phyloP scores from a whole-genome alignment of 2,113 vertebrate species.

The Cynocephalus volans region DNA sequence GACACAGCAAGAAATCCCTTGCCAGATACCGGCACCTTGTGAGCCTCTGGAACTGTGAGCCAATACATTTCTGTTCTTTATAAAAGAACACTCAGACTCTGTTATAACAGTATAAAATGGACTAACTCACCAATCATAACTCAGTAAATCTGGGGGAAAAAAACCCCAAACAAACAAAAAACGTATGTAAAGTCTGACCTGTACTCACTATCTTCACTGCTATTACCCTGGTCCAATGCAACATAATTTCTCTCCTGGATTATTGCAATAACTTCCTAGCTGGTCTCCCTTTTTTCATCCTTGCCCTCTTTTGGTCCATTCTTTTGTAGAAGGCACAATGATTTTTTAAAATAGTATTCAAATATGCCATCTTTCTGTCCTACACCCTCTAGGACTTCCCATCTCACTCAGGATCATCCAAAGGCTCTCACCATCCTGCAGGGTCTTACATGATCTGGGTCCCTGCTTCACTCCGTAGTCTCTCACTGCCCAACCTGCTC shows the following conservation, averaged over 20 bases:
- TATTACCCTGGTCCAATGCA: neutral
- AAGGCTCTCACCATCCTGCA: accelerated
- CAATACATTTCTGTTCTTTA: neutral
- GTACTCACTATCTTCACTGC: neutral
- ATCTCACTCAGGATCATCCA: neutral
- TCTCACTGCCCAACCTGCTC: neutral
- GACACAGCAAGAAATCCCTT: neutral
- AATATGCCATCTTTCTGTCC: neutral
- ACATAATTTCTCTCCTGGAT: neutral
- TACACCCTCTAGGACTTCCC: neutral
- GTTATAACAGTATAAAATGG: neutral
- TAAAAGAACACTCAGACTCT: neutral
- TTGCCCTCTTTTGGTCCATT: neutral
- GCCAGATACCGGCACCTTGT: neutral
- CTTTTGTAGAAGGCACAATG: neutral
- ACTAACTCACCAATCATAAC: neutral
- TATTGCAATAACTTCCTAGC: neutral
- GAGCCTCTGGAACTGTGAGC: neutral
- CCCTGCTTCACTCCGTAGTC: neutral
- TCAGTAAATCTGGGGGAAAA: neutral
- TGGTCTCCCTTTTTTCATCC: neutral
- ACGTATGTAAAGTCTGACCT: neutral
- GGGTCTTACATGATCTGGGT: neutral
- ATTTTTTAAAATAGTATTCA: neutral
- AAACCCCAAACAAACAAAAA: neutral